A percentile compares a stretch with the other conserved stretches of the same genome.
Conservation (phyloP, 2,888 invertebrate species). For the Odontocerum albicorne region DNA sequence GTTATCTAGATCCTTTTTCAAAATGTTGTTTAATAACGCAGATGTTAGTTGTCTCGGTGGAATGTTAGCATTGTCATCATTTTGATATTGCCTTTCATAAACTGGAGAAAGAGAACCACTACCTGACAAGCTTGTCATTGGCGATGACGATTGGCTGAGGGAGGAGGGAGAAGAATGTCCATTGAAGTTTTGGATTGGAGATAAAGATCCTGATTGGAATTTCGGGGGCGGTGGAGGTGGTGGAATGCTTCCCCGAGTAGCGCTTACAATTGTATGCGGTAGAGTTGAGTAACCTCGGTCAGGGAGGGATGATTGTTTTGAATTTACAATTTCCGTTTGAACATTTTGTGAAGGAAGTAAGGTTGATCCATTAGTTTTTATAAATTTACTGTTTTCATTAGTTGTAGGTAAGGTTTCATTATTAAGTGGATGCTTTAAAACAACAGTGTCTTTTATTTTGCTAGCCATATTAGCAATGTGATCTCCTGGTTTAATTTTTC, state of each 20-base stretch:
- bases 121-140: slow-evolving; percentile 31
- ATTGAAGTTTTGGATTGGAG: slow-evolving; percentile 11
- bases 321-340: not conserved
- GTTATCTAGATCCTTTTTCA: slow-evolving; percentile 44
- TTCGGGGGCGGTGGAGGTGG: slow-evolving; percentile 38
- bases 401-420: slow-evolving; percentile 33
- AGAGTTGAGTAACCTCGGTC: slow-evolving; percentile 9
- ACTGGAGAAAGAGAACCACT: slow-evolving; percentile 36
- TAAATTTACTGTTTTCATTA: slow-evolving; percentile 4
- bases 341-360: not conserved
- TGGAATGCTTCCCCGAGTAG: slow-evolving; percentile 30
- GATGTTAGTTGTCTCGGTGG: slow-evolving; percentile 33
- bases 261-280: slow-evolving; percentile 11
- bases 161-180: slow-evolving; percentile 27
- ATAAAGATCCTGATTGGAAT: slow-evolving; percentile 26
- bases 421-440: slow-evolving; percentile 55
- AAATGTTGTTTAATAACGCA: slow-evolving; percentile 30
- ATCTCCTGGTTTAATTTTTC: slow-evolving; percentile 57
- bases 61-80: slow-evolving; percentile 14
- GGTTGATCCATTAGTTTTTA: not conserved
- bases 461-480: slow-evolving; percentile 58
- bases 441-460: slow-evolving; percentile 57
- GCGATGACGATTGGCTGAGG: slow-evolving; percentile 40
- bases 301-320: not conserved
- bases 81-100: slow-evolving; percentile 21